Conservation (phyloP, 2,888 invertebrate genomes). For the Chymomyza amoena region DNA sequence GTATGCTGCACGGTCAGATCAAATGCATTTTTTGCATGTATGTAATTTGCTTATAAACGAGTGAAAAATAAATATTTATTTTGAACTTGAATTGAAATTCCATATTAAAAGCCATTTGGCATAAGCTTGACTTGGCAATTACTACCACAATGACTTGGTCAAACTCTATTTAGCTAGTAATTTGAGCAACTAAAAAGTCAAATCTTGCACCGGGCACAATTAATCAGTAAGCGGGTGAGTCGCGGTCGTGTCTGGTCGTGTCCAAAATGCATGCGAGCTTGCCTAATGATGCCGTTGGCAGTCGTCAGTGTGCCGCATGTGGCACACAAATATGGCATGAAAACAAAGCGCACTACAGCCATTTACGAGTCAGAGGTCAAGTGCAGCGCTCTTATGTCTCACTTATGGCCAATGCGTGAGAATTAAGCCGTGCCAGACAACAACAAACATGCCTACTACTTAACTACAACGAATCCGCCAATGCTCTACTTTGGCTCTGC, state of each 20-base stretch:
- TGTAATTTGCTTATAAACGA: conserved; percentile 26
- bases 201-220: conserved; percentile 65
- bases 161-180: conserved; percentile 40
- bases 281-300: conserved; percentile 62
- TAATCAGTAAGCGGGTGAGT: conserved; percentile 45
- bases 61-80: conserved; percentile 24
- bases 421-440: conserved; percentile 22
- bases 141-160: conserved; percentile 45
- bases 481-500: background rate
- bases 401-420: conserved; percentile 62
- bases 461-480: background rate
- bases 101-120: conserved; percentile 68
- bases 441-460: background rate
- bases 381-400: conserved; percentile 66
- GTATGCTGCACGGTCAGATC: conserved; percentile 48
- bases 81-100: conserved; percentile 66
- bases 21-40: conserved; percentile 48
- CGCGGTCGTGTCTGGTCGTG: conserved; percentile 49
- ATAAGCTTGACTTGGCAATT: conserved; percentile 58
- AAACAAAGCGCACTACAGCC: conserved; percentile 4
- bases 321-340: conserved; percentile 60
- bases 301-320: conserved; percentile 23
- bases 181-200: conserved; percentile 71
- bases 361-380: conserved; percentile 38
- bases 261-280: conserved; percentile 60